phyloP scores from a whole-genome alignment of 2,113 vertebrate species.

The Labeo rohita region DNA sequence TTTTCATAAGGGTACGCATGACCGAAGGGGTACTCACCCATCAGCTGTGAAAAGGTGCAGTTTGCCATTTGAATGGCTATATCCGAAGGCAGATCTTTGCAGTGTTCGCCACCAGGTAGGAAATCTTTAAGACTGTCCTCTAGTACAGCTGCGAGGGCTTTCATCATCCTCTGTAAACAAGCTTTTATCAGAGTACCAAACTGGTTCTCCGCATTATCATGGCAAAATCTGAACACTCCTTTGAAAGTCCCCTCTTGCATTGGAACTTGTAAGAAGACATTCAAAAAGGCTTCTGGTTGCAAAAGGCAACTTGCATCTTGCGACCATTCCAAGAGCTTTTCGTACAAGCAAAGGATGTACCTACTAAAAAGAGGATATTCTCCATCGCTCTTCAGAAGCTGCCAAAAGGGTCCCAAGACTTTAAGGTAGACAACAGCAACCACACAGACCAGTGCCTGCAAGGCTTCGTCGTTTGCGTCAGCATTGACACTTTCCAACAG shows the following conservation, averaged over 20 bases:
- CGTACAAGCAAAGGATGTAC: slow-evolving; percentile 72
- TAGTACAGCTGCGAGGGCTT: slow-evolving; percentile 67
- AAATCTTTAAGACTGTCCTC: slow-evolving; percentile 74
- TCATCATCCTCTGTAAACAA: slow-evolving; percentile 71
- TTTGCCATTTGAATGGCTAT: slow-evolving; percentile 58
- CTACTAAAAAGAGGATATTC: slow-evolving; percentile 70
- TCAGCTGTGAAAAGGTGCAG: slow-evolving; percentile 73
- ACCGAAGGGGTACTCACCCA: slow-evolving; percentile 72
- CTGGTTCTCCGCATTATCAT: slow-evolving; percentile 66
- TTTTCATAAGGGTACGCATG: slow-evolving; percentile 43
- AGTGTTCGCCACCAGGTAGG: slow-evolving; percentile 73
- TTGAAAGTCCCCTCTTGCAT: slow-evolving; percentile 72
- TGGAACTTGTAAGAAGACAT: slow-evolving; percentile 74
- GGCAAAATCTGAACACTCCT: slow-evolving; percentile 72
- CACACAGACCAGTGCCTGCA: slow-evolving; percentile 76
- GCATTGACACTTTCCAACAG: slow-evolving; percentile 73
- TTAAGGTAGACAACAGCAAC: slow-evolving; percentile 77
- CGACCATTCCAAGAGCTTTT: slow-evolving; percentile 75
- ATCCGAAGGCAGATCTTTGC: slow-evolving; percentile 60
- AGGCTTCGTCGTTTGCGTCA: slow-evolving; percentile 69
- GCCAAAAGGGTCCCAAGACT: slow-evolving; percentile 78
- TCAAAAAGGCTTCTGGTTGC: slow-evolving; percentile 64
- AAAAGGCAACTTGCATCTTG: slow-evolving; percentile 69
- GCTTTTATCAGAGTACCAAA: slow-evolving; percentile 68
- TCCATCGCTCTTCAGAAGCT: slow-evolving; percentile 74